phyloP scores from a whole-genome alignment of 2,888 invertebrate species.

The Pelosia muscerda region DNA sequence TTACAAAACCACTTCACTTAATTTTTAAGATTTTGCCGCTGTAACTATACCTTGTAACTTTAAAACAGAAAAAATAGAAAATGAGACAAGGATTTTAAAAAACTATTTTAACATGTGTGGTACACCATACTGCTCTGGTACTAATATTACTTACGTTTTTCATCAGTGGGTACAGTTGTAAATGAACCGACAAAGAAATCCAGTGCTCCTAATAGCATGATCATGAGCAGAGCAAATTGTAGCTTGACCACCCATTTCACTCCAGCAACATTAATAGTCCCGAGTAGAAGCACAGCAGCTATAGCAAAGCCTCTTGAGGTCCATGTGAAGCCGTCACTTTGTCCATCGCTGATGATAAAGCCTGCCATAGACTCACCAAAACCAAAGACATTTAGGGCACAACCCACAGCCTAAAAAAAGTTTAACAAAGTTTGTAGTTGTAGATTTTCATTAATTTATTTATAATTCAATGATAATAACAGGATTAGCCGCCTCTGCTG shows the following conservation, averaged over 20 bases:
- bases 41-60: no score
- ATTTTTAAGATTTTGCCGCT: no score
- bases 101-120: no score
- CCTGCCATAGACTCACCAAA: slow-evolving; percentile 98
- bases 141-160: slow-evolving; percentile 77
- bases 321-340: slow-evolving; percentile 87
- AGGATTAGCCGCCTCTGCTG: not conserved
- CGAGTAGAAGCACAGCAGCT: slow-evolving; percentile 93
- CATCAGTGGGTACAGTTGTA: slow-evolving; percentile 86
- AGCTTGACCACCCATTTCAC: slow-evolving; percentile 99
- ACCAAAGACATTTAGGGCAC: slow-evolving; percentile 97
- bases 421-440: not conserved
- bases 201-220: slow-evolving; percentile 94
- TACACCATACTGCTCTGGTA: not conserved
- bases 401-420: slow-evolving; percentile 93
- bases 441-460: not conserved
- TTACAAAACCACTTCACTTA: no score
- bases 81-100: no score
- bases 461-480: not conserved
- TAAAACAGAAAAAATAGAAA: no score
- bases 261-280: slow-evolving; percentile 97
- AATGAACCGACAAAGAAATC: slow-evolving; percentile 98
- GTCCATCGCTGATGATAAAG: slow-evolving; percentile 89
- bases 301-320: slow-evolving; percentile 95
- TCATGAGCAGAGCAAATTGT: slow-evolving; percentile 95